Evolutionary conservation across 2,888 invertebrate genomes (phyloP).

Genomic region (Sarcophaga caerulescens): DNA sequence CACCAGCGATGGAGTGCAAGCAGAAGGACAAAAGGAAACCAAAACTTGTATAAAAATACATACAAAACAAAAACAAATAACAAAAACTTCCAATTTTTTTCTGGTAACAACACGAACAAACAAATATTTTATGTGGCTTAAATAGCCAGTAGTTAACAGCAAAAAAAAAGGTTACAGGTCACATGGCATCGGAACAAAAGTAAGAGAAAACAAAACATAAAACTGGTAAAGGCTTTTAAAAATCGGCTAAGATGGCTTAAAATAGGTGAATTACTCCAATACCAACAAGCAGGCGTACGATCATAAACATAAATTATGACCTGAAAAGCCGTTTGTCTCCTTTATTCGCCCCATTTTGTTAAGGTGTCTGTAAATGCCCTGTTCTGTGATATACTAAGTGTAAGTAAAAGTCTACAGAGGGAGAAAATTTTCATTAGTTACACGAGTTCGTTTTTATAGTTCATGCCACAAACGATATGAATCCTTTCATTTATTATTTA

Average conservation of each 20-base stretch:
- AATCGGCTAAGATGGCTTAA: neutral
- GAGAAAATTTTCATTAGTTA: slow-evolving; percentile 38
- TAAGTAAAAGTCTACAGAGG: slow-evolving; percentile 13
- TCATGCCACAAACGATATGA: slow-evolving; percentile 25
- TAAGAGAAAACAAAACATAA: slow-evolving; percentile 19
- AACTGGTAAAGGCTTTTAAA: slow-evolving; percentile 11
- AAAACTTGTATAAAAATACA: slow-evolving; percentile 21
- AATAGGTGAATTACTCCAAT: slow-evolving; percentile 13
- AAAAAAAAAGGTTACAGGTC: slow-evolving; percentile 63
- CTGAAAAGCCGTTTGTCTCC: slow-evolving; percentile 9
- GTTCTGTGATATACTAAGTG: neutral
- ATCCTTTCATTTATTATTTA: slow-evolving; percentile 43
- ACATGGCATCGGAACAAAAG: neutral
- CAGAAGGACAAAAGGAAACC: slow-evolving; percentile 51
- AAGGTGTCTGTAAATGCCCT: neutral
- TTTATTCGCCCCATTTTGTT: neutral
- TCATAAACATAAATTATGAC: slow-evolving; percentile 30
- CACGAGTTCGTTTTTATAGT: neutral
- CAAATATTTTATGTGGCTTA: slow-evolving; percentile 7
- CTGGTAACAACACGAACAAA: neutral
- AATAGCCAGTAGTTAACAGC: slow-evolving; percentile 20
- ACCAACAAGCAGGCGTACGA: neutral
- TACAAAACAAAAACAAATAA: neutral
- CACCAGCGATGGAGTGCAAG: neutral
- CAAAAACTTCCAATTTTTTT: slow-evolving; percentile 45